Evolutionary conservation across 2,888 invertebrate species (phyloP), one percentile per base, ranked within the genome.

Genomic region (Apodemia mormo): DNA sequence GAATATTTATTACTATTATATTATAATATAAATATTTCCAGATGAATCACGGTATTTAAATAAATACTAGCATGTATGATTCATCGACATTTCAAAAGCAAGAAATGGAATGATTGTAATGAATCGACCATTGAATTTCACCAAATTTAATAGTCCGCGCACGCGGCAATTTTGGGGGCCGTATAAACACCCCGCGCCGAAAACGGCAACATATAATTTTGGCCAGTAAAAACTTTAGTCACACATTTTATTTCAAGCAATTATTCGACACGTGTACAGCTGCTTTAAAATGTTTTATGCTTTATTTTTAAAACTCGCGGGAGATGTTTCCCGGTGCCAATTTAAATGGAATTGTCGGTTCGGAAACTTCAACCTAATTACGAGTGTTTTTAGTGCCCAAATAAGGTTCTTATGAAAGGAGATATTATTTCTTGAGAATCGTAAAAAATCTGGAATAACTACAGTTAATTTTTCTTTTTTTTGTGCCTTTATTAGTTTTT

Each of bases 141-240:
- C 30, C 29, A 56, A 2, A 29, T 14, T 65, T 65, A 33, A 68
- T 5, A 68, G 40, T 37, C 68, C 33, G 12, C 29, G 30, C 64
- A 68, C 64, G 65, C 33, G 37, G 30, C 68, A 54, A 68, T 68
- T 68, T 68, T 37, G 68, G 33, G 52, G 49, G 52, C 45, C 49
- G 61, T 65, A 65, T 68, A 52, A 65, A 49, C 37, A 37, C 37
- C 64, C 52, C 33, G 49, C 12, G 12, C 68, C 65, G 40, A 65
- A 68, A 40, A 54, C 40, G 68, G 68, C 37, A 37, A 54, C 56
- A 65, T 65, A 56, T 56, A 69, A 52, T 65, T 69, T 69, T 65
- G 65, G 54, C 10, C 49, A 52, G 65, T 69, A 69, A 65, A 12
- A 69, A 30, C 29, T 68, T 68, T 14, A 61, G 58, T 58, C 52